Conservation (phyloP, 64 coral and sea anemone genomes). For the Pachyseris speciosa region DNA sequence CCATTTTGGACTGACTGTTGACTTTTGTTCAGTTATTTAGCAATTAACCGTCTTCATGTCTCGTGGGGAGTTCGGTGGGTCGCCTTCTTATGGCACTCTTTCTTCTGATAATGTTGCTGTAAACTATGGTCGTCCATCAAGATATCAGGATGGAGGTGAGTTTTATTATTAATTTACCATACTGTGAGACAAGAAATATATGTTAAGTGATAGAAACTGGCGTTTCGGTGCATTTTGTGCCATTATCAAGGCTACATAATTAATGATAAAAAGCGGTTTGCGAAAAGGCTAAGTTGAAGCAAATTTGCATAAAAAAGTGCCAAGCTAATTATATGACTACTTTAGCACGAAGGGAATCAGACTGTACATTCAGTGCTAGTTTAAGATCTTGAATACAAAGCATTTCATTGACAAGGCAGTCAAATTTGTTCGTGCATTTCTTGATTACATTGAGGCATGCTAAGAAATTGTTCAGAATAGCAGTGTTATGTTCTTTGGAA, state of each 20-base stretch:
- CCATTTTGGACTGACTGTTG: neutral
- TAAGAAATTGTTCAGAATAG: slow-evolving; percentile 23
- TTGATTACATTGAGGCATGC: slow-evolving; percentile 12
- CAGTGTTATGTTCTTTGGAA: neutral
- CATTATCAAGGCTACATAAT: too few species aligned
- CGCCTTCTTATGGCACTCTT: slow-evolving; percentile 46
- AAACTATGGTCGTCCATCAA: neutral
- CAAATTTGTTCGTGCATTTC: slow-evolving; percentile 39
- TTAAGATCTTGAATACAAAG: neutral
- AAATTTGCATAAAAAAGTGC: too few species aligned
- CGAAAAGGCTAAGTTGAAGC: too few species aligned
- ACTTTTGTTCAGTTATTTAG: neutral
- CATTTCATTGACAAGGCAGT: slow-evolving; percentile 25
- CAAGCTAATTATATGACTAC: too few species aligned
- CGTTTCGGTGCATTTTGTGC: too few species aligned
- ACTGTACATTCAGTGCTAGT: too few species aligned
- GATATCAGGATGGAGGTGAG: neutral
- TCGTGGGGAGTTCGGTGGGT: slow-evolving; percentile 56
- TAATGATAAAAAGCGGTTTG: too few species aligned
- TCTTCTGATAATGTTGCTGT: neutral
- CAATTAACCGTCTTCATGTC: slow-evolving; percentile 37
- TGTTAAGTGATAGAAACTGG: too few species aligned
- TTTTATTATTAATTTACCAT: neutral
- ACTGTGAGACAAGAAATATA: neutral
- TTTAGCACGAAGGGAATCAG: too few species aligned